A percentile compares a stretch with the other conserved stretches of the same genome.
These are phyloP conservation scores for Alectoris magna DNA, from an alignment of 2,797 vertebrate species.

Conservation along the genomic window DNA sequence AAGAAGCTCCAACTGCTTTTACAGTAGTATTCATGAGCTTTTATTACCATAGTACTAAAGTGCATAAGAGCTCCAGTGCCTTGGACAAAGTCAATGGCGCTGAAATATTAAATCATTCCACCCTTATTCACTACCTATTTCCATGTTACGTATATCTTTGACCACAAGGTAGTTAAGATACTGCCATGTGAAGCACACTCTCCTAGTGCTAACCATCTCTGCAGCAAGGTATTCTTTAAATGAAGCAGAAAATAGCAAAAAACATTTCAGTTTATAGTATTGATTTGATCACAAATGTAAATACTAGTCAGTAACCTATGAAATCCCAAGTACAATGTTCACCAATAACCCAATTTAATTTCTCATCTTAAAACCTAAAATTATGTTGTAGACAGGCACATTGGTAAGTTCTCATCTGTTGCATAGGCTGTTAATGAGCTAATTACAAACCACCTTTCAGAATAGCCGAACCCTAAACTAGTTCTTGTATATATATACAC, in stretches of 20 bases:
- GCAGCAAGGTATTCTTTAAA: background rate
- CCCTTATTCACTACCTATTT: background rate
- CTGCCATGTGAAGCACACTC: too few species aligned
- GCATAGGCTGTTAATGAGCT: background rate
- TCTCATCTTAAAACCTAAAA: background rate
- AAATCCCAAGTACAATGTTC: background rate
- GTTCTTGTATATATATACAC: rapidly evolving
- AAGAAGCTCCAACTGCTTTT: background rate
- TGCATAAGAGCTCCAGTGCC: background rate
- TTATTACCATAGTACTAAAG: background rate
- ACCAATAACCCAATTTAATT: background rate
- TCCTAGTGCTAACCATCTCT: too few species aligned
- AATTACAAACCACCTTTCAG: too few species aligned
- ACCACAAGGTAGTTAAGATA: too few species aligned
- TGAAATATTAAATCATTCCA: background rate
- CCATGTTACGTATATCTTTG: background rate
- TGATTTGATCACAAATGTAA: background rate
- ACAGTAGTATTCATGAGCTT: background rate
- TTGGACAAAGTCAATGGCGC: background rate
- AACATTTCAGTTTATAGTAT: background rate
- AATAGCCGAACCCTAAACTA: background rate
- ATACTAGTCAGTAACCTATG: background rate
- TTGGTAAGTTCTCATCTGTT: background rate
- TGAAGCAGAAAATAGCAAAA: background rate
- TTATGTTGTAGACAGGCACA: too few species aligned